These are phyloP conservation scores for Cataglyphis albicans DNA, from an alignment of 2,888 invertebrate species.

Conservation along the genomic window DNA sequence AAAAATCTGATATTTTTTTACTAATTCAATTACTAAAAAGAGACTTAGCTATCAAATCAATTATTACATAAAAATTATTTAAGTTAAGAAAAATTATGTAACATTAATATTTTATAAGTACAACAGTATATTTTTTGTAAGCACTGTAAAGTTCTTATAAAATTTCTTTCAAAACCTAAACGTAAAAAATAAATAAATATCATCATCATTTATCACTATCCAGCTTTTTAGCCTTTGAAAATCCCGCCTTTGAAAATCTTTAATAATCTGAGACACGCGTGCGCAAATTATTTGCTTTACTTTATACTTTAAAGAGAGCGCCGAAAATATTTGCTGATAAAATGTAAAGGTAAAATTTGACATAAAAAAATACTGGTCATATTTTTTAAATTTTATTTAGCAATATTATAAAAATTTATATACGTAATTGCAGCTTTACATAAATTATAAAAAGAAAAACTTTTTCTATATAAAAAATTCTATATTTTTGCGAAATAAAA, in stretches of 20 bases:
- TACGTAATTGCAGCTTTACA: background rate
- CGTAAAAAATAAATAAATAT: too few relatives aligned
- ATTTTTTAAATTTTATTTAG: background rate
- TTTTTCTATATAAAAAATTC: background rate
- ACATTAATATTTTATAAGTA: too few relatives aligned
- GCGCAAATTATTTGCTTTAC: slow-evolving; percentile 13
- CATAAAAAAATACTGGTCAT: background rate
- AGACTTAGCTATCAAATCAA: too few relatives aligned
- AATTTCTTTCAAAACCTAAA: too few relatives aligned
- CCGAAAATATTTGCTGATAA: background rate
- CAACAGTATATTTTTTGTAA: too few relatives aligned
- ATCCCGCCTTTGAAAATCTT: slow-evolving; percentile 40
- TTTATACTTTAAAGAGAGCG: background rate
- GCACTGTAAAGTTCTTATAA: too few relatives aligned
- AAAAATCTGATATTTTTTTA: too few relatives aligned
- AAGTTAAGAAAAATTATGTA: too few relatives aligned
- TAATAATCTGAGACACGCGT: background rate
- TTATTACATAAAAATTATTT: too few relatives aligned
- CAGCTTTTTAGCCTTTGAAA: background rate
- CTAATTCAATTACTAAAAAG: too few relatives aligned
- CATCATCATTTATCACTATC: too few relatives aligned
- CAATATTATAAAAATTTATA: background rate
- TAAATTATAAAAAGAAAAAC: background rate
- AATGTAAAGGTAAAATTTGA: background rate
- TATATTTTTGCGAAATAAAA: background rate